Percentiles rank a stretch among this genome's conserved stretches.
phyloP scores from a whole-genome alignment of 2,113 vertebrate species.

The Pagrus major region DNA sequence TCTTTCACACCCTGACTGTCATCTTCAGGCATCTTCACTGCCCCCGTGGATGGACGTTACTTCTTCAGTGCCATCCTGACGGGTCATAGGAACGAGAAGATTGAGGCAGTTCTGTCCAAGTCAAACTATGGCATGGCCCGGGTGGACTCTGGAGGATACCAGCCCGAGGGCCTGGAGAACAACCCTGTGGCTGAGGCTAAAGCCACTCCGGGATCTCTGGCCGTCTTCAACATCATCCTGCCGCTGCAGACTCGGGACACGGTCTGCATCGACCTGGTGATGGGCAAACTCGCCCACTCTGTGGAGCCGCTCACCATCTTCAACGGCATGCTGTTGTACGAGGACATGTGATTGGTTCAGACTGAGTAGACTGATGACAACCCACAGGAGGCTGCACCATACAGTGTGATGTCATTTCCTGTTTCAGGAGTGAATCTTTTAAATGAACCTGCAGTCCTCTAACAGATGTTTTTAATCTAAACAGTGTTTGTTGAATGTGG shows the following conservation, averaged over 20 bases:
- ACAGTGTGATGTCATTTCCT: conserved; percentile 24
- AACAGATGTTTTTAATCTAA: conserved; percentile 23
- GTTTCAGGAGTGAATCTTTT: conserved; percentile 27
- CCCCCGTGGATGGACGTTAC: conserved; percentile 89
- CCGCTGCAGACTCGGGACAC: conserved; percentile 89
- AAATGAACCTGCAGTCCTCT: conserved; percentile 21
- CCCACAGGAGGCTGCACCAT: conserved; percentile 8
- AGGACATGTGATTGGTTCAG: conserved; percentile 63
- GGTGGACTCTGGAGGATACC: conserved; percentile 92
- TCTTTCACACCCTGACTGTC: conserved; percentile 21
- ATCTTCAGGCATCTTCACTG: conserved; percentile 89
- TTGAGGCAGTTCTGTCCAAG: conserved; percentile 94
- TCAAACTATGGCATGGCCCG: conserved; percentile 93
- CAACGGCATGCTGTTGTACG: conserved; percentile 91
- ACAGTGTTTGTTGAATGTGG: conserved; percentile 14
- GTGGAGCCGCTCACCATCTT: conserved; percentile 94
- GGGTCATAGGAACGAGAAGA: conserved; percentile 90
- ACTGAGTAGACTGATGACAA: background rate
- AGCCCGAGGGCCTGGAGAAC: conserved; percentile 94
- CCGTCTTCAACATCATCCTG: conserved; percentile 92
- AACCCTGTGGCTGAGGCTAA: conserved; percentile 89
- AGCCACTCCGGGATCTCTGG: conserved; percentile 87
- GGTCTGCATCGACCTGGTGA: conserved; percentile 93
- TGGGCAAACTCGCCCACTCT: conserved; percentile 91
- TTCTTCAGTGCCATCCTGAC: conserved; percentile 93